Evolutionary conservation across 2,113 vertebrate species (phyloP).

Genomic region (Rostratula benghalensis): DNA sequence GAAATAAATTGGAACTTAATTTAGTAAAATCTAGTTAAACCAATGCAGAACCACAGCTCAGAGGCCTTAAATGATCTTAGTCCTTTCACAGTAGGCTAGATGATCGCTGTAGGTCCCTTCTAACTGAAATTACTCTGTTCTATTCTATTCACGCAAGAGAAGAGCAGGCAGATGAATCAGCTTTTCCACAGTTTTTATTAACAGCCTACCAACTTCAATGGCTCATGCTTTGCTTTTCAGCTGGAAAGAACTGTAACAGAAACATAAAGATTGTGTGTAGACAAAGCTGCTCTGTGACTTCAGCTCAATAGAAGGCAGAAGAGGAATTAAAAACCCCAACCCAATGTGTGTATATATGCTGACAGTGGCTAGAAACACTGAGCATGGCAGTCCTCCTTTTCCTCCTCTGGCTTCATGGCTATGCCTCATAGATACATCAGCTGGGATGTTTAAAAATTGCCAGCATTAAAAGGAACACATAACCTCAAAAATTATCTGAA

Average conservation of each 20-base stretch:
- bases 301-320: not conserved
- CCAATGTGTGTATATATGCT: rapidly evolving
- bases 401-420: not conserved
- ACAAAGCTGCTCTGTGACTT: not conserved
- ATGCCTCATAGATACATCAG: not conserved
- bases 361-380: rapidly evolving
- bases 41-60: not conserved
- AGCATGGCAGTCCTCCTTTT: not conserved
- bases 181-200: not conserved
- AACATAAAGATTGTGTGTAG: not conserved
- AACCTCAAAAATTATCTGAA: not conserved
- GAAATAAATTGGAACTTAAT: not conserved
- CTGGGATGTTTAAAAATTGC: not conserved
- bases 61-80: not conserved
- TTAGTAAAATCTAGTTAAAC: not conserved
- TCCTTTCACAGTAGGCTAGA: not conserved
- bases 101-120: not conserved
- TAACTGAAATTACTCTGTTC: not conserved
- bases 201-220: not conserved
- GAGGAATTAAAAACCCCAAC: not conserved
- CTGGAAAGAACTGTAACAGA: not conserved
- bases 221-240: not conserved
- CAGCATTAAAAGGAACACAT: not conserved
- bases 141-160: not conserved
- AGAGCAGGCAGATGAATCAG: not conserved